phyloP scores from a whole-genome alignment of 2,888 invertebrate genomes.

The Agrochola lychnidis region DNA sequence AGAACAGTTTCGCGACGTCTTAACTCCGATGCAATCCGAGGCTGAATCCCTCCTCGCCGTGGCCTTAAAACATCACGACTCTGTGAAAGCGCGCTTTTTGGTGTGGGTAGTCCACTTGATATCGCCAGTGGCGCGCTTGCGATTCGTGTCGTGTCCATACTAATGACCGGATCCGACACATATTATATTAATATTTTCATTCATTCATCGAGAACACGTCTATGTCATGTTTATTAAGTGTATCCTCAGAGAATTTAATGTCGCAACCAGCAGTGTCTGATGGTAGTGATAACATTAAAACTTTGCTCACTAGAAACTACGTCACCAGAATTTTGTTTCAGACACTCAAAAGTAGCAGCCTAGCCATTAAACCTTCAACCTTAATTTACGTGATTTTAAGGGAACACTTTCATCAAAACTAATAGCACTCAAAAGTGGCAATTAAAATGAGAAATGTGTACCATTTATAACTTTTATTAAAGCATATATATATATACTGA shows the following conservation, averaged over 20 bases:
- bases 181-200: too few species aligned
- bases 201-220: not conserved
- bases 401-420: slow-evolving; percentile 56
- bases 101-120: too few species aligned
- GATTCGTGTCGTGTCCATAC: too few species aligned
- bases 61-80: too few species aligned
- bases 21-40: too few species aligned
- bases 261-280: not conserved
- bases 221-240: not conserved
- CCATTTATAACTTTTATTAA: slow-evolving; percentile 56
- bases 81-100: too few species aligned
- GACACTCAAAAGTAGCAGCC: slow-evolving; percentile 34
- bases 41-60: too few species aligned
- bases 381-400: slow-evolving; percentile 52
- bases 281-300: slow-evolving; percentile 5
- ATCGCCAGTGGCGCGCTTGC: too few species aligned
- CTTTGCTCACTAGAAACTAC: not conserved
- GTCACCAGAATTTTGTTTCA: slow-evolving; percentile 23
- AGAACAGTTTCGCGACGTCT: too few species aligned
- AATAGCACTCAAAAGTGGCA: slow-evolving; percentile 59
- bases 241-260: not conserved
- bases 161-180: too few species aligned
- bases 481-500: slow-evolving; percentile 5
- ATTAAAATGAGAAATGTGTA: slow-evolving; percentile 65
- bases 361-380: slow-evolving; percentile 23